Base-by-base conservation (phyloP, 2,797 vertebrate species). In the Morelia viridis region DNA sequence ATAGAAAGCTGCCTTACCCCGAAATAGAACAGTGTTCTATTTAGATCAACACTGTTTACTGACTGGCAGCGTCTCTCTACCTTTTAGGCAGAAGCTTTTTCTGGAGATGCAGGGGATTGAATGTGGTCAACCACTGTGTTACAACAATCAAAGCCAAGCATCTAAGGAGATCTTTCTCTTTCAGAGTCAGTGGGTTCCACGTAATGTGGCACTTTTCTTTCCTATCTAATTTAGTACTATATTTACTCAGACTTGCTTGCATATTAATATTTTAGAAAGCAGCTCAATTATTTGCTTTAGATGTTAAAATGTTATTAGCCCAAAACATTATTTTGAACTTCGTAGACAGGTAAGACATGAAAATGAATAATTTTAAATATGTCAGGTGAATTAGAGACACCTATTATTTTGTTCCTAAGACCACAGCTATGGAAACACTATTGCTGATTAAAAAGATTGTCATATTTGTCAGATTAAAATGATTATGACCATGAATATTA, bases 371-470 rank as follows among this genome's bases (percentile, higher is more conserved):
- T 83, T 61, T 87, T 61, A 86, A 90, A 68, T 15, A 56, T 62
- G 46, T 56, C 46, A 87, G 41, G 50, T 88, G 85, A 53, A 26
- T 26, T 31, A 65, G 11, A 58, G 13, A 62, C 22, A 28, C 62
- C 17, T 89, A 53, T 89, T 61, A 5, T 24, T 35, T 83, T 88
- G 85, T 11, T 90, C 35, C 58, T 87, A 60, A 88, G 35, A 61
- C 83, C 64, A 89, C 24, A 11, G n/a, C 4, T 41, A 61, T 31
- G 31, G 11, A n/a, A 87, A 83, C n/a, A 10, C 50, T 87, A 83
- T 31, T 90, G 68, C 13, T 87, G 65, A 90, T 64, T 92, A 58
- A 92, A 87, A 90, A 50, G 62, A 35, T 71, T 87, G 31, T 13
- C 15, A 17, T 60, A 4, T 76, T 80, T 87, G 28, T 46, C 11